Evolutionary conservation across 2,888 invertebrate genomes (phyloP), one percentile per base, ranked within the genome.

Genomic region (Salticus scenicus): DNA sequence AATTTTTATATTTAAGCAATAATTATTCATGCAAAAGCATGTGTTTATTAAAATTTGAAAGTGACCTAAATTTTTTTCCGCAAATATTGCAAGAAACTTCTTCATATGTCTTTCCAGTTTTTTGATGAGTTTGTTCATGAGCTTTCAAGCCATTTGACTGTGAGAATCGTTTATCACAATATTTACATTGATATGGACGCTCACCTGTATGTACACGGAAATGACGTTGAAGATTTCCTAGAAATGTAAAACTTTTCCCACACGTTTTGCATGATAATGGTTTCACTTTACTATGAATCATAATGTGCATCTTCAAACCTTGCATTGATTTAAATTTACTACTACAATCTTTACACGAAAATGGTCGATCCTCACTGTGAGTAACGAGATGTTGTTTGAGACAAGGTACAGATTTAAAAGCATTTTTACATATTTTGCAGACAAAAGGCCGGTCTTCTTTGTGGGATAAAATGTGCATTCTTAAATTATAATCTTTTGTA

Each of bases 101-200:
- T 33, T 85, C 75, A 0, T 63, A 20, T 17, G 57, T 10, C 20
- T 75, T 78, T 31, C 31, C 47, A 28, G 83, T 72, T 73, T 73
- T 77, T 57, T 69, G 51, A 31, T 85, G 84, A 7, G 73, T 85
- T 17, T 79, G 64, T 70, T 79, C 78, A 64, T 85, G 84, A 1
- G 84, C 84, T 69, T 85, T 85, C 20, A 85, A 51, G 1, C 84
- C 84, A 70, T 85, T 85, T 24, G 84, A 85, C 17, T 85, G 84
- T n/a, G 84, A 74, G 63, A 85, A 85, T 1, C 66, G 47, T 33
- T 85, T 85, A 66, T 47, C 74, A 64, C 84, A 85, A 20, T 28
- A 28, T 33, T 42, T 74, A 64, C 84, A 85, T 10, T 74, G 74
- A 63, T 85, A 85, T 28, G 84, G 84, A 14, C 77, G 78, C 27